Base-by-base conservation (phyloP, 2,888 invertebrate species). In the Drosophila putrida region DNA sequence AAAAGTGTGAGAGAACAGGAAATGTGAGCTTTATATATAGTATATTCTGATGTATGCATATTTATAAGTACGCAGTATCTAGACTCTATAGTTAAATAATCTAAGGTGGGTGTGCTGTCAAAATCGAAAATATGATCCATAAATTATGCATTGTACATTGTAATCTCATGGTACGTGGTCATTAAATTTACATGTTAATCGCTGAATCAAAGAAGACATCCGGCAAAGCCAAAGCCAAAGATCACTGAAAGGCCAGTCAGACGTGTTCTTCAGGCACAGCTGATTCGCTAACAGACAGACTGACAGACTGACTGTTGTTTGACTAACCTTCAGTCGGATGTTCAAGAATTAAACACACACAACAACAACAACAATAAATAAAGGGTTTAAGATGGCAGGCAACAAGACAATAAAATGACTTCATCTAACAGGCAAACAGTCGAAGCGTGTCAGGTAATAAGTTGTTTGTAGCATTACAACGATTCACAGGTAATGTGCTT, bases 181-280 rank as follows among this genome's bases (percentile, higher is more conserved):
- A 80, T 87, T 87, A 71, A 89, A 87, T 85, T 85, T 89, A 89
- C 85, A 85, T 85, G 75, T 81, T 84, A 84, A 89, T 87, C 70
- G 79, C 67, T 41, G 53, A 57, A 38, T 46, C 25, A 80, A 69
- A 70, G 78, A 79, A 79, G 79, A 74, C 81, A 85, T 85, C 84
- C 84, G 84, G 84, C 82, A 80, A 27, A 11, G 15, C 6, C 82
- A 80, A 27, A 11, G 15, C 6, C 47, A 50, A 31, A 27, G 75
- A 81, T 81, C 67, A 71, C 44, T 79, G 72, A 80, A 68, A 64
- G 70, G 74, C 31, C 75, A 66, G 58, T 53, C 53, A 41, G 71
- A 71, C 64, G 77, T n/a, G 78, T 72, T 75, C 78, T 78, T 75
- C 62, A 53, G 66, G 35, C 73, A 33, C 59, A 64, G 63, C 64